phyloP scores from a whole-genome alignment of 2,797 vertebrate species.

The Halcyon badia region DNA sequence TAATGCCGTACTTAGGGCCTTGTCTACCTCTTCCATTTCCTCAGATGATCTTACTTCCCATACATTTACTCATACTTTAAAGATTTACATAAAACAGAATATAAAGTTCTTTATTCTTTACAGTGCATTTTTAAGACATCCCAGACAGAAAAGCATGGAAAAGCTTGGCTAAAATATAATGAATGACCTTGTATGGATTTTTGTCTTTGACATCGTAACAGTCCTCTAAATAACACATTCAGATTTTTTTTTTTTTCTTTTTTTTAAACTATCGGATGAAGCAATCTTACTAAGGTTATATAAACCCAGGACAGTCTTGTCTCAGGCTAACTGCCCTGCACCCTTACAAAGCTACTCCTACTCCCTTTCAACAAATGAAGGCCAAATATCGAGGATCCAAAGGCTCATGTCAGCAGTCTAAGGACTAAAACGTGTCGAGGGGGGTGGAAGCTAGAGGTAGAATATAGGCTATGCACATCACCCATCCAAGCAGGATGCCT shows the following conservation, averaged over 20 bases:
- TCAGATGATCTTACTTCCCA: neutral
- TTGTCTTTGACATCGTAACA: conserved; percentile 16
- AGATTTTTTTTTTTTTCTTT: neutral
- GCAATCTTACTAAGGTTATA: neutral
- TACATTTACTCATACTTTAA: neutral
- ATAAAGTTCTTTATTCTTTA: neutral
- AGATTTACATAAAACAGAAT: neutral
- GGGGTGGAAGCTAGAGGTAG: neutral
- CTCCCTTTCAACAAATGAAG: neutral
- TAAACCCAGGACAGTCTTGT: neutral
- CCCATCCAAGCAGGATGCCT: neutral
- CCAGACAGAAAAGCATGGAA: neutral
- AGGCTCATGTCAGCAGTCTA: neutral
- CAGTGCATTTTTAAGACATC: neutral
- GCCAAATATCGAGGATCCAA: neutral
- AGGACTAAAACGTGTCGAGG: neutral
- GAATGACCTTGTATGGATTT: neutral
- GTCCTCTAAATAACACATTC: neutral
- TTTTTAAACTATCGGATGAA: neutral
- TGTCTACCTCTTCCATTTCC: neutral
- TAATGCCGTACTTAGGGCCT: neutral
- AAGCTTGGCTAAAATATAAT: conserved; percentile 14
- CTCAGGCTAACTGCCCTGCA: neutral
- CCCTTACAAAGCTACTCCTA: neutral
- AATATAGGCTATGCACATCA: neutral